Evolutionary conservation across 2,888 invertebrate species (phyloP).

Genomic region (Listrodromus nycthemerus): DNA sequence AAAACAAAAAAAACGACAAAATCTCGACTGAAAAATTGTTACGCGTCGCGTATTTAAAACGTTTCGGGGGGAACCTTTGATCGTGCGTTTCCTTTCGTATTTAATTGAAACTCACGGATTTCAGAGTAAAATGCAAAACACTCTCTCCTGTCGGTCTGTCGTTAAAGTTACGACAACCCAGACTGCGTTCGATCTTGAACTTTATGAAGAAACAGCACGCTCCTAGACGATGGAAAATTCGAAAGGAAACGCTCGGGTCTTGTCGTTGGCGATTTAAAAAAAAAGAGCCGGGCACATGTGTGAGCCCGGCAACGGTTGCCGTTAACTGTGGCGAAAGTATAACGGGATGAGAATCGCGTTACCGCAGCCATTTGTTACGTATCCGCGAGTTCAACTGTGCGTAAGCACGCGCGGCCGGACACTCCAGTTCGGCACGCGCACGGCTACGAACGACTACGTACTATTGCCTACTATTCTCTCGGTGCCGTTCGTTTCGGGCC

Average conservation of each 20-base stretch:
- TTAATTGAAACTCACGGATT: neutral
- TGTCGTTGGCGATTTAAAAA: neutral
- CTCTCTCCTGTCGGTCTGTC: neutral
- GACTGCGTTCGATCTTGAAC: neutral
- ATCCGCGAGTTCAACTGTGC: conserved; percentile 63
- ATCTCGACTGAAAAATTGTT: too few relatives aligned
- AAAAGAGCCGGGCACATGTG: neutral
- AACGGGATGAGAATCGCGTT: conserved; percentile 56
- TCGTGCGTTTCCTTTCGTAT: too few relatives aligned
- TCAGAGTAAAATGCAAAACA: neutral
- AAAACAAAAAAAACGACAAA: too few relatives aligned
- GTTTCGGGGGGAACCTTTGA: too few relatives aligned
- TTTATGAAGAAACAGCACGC: neutral
- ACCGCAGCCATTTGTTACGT: conserved; percentile 52
- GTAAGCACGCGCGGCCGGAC: conserved; percentile 46
- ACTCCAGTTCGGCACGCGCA: conserved; percentile 14
- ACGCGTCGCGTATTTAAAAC: too few relatives aligned
- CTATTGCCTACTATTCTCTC: conserved; percentile 20
- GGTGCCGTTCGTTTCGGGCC: conserved; percentile 53
- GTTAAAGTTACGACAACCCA: neutral
- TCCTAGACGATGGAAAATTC: neutral
- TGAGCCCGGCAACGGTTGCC: neutral
- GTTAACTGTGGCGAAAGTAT: conserved; percentile 56
- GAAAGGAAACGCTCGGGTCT: neutral
- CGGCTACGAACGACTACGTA: conserved; percentile 11